A percentile compares a stretch with the other conserved stretches of the same genome.
Conservation (phyloP, 2,113 vertebrate species). For the Percina caprodes region DNA sequence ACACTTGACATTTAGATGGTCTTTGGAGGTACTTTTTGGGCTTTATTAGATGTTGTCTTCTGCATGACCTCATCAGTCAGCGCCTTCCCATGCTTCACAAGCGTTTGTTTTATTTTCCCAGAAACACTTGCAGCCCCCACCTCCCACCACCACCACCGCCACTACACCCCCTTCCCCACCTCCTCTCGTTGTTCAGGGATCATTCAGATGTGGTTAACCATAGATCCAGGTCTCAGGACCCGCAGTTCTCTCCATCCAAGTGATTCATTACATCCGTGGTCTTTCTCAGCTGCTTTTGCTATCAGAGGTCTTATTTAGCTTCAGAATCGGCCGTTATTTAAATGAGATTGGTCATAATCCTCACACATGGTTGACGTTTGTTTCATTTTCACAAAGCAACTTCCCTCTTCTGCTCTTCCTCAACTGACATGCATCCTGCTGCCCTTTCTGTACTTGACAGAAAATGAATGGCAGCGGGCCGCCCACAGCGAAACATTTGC, state of each 20-base stretch:
- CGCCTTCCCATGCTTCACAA: slow-evolving; percentile 61
- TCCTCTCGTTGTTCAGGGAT: slow-evolving; percentile 54
- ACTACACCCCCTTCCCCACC: slow-evolving; percentile 33
- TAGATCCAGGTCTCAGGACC: slow-evolving; percentile 70
- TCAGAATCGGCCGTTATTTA: slow-evolving; percentile 24
- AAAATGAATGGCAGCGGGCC: slow-evolving; percentile 64
- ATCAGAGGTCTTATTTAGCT: slow-evolving; percentile 37
- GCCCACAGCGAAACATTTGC: slow-evolving; percentile 64
- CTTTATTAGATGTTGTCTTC: slow-evolving; percentile 70
- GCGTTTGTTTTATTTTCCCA: slow-evolving; percentile 69
- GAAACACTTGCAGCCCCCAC: slow-evolving; percentile 63
- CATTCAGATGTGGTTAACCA: slow-evolving; percentile 76
- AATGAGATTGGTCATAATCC: slow-evolving; percentile 38
- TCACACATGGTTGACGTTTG: slow-evolving; percentile 6
- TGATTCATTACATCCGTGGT: slow-evolving; percentile 71
- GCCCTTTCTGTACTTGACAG: slow-evolving; percentile 39
- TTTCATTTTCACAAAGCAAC: slow-evolving; percentile 54
- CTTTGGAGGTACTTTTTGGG: slow-evolving; percentile 57
- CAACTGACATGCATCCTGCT: slow-evolving; percentile 31
- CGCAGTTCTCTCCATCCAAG: slow-evolving; percentile 55
- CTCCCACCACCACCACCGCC: neutral
- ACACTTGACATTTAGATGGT: slow-evolving; percentile 65
- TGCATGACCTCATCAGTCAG: slow-evolving; percentile 76
- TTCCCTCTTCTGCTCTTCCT: slow-evolving; percentile 37
- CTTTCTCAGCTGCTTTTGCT: slow-evolving; percentile 46